Evolutionary conservation across 1,140 invertebrate species (phyloP), one percentile per base, ranked within the genome.

Genomic region (Cydia amplana): DNA sequence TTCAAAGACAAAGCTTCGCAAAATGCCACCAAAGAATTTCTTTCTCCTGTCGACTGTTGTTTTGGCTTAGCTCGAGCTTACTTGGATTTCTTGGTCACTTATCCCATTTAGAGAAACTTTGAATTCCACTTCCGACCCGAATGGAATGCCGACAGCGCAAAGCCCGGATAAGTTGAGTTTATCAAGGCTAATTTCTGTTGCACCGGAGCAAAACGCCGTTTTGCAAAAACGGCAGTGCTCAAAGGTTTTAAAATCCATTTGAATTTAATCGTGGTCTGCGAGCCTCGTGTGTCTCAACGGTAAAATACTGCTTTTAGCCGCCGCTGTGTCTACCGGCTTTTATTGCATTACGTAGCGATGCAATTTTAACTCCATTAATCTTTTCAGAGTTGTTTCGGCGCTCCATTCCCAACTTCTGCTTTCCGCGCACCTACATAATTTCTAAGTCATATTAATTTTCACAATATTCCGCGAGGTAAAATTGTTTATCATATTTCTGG

Each of bases 291-390:
- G 74, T 86, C 84, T 85, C 80, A 83, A 82, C 82, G 82, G 85
- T 87, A 89, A 87, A 89, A 87, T 79, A 86, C 77, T 80, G 83
- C 79, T 78, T 79, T 83, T 77, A 55, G 77, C 75, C 51, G 73
- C 75, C 78, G 78, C 78, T 76, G 83, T 80, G 78, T 82, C 85
- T 79, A 75, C 79, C 78, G 78, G 79, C 80, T 89, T 84, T 90
- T 92, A 90, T 90, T 90, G 85, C 87, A 86, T 83, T 74, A 77
- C 84, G 81, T 83, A 82, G 83, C 85, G 78, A 87, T 89, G 88
- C 85, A 90, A 91, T 91, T 92, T 88, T 86, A 86, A 84, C 82
- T 82, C 88, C 87, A 90, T 92, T 92, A 90, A 92, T 91, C 88
- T 90, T 89, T 86, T 82, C 80, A 75, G 79, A 80, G 82, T 81